Conservation (phyloP, 1,140 invertebrate genomes). For the Acyrthosiphon pisum region DNA sequence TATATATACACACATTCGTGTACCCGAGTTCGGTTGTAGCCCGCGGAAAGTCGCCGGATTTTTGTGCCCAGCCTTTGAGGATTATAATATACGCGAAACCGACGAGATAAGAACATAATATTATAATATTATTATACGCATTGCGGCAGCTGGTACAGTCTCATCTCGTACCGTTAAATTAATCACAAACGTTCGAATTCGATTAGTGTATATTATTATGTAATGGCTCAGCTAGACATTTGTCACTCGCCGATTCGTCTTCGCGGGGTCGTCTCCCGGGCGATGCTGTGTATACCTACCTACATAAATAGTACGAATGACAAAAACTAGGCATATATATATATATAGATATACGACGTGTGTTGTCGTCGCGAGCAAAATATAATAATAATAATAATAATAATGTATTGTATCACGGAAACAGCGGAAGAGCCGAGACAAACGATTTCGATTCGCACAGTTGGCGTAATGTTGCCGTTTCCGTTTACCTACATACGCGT, state of each 20-base stretch:
- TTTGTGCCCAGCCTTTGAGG: background rate
- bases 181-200: background rate
- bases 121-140: too few relatives aligned
- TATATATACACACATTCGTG: too few relatives aligned
- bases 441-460: background rate
- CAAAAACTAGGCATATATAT: background rate
- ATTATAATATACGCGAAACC: background rate
- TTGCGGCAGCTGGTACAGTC: background rate
- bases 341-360: too few relatives aligned
- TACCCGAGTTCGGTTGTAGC: background rate
- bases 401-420: accelerated
- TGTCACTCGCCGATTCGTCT: background rate
- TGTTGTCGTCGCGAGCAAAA: background rate
- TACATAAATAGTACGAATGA: background rate
- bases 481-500: background rate
- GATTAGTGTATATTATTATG: too few relatives aligned
- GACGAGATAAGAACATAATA: background rate
- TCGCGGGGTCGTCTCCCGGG: too few relatives aligned
- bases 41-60: background rate
- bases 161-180: background rate
- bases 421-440: background rate
- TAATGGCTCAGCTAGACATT: background rate
- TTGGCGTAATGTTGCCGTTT: background rate
- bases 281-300: too few relatives aligned
- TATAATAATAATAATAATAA: too few relatives aligned